Percentiles rank a stretch among this genome's conserved stretches.
phyloP scores from a whole-genome alignment of 2,797 vertebrate genomes.

The Catostomus latipinnis region DNA sequence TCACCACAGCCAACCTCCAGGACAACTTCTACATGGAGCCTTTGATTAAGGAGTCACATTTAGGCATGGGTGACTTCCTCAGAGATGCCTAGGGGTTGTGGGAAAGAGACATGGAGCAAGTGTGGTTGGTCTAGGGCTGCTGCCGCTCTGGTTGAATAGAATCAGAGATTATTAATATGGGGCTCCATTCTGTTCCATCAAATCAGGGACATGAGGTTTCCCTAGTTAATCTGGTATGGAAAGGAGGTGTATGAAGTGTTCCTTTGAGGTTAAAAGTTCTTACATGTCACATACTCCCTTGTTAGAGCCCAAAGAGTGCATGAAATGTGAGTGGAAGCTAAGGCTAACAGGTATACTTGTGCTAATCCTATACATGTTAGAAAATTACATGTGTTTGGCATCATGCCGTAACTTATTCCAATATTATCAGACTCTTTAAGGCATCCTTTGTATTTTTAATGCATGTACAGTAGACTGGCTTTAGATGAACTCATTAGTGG shows the following conservation, averaged over 20 bases:
- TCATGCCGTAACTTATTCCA: conserved; percentile 39
- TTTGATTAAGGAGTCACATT: conserved; percentile 88
- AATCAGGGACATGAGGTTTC: conserved; percentile 19
- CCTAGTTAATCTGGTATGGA: background rate
- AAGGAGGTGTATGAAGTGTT: conserved; percentile 24
- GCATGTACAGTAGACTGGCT: background rate
- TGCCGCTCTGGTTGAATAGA: conserved; percentile 58
- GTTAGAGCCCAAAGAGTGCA: background rate
- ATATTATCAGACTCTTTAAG: conserved; percentile 18
- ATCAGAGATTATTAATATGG: conserved; percentile 59
- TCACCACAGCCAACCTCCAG: conserved; percentile 82
- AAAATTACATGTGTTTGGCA: conserved; percentile 33
- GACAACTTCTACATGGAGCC: conserved; percentile 83
- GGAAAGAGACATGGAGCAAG: conserved; percentile 75
- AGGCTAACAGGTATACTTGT: conserved; percentile 18
- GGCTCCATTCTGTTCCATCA: conserved; percentile 15
- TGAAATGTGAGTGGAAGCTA: conserved; percentile 13
- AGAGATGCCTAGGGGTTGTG: conserved; percentile 82
- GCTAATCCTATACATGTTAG: conserved; percentile 3
- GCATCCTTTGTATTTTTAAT: background rate
- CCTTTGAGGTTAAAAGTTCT: conserved; percentile 8
- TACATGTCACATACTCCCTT: background rate
- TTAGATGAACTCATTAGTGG: conserved; percentile 47
- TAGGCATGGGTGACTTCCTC: conserved; percentile 89
- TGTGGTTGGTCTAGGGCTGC: conserved; percentile 65